Conservation (phyloP, 1,140 invertebrate species). For the Eciton burchellii region DNA sequence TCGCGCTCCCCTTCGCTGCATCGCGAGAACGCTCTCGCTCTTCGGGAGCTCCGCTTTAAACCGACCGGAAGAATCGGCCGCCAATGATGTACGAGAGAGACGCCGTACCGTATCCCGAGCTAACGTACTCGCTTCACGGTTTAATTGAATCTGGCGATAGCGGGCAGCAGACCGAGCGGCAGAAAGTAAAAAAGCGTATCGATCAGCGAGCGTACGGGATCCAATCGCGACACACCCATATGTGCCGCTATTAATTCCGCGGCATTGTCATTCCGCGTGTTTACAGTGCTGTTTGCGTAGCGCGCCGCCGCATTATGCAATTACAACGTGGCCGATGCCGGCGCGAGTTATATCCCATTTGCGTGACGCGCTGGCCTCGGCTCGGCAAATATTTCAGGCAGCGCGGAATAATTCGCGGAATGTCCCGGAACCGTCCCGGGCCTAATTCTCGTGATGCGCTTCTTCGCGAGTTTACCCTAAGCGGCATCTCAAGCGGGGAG, state of each 20-base stretch:
- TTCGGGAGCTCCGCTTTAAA: slow-evolving; percentile 6
- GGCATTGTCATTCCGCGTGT: background rate
- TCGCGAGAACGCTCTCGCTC: background rate
- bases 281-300: background rate
- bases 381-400: background rate
- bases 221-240: background rate
- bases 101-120: background rate
- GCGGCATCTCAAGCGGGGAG: too few relatives aligned
- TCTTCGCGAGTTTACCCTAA: background rate
- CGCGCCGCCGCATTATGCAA: background rate
- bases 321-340: background rate
- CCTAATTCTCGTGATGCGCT: slow-evolving; percentile 15
- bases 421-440: background rate
- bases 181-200: background rate
- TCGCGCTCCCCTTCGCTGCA: background rate
- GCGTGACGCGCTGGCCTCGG: background rate
- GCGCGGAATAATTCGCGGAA: slow-evolving; percentile 1
- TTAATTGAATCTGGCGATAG: background rate
- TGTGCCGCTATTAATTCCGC: background rate
- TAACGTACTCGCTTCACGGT: slow-evolving; percentile 4
- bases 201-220: background rate
- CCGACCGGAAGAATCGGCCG: background rate
- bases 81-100: background rate
- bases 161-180: background rate
- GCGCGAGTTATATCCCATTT: slow-evolving; percentile 6